Evolutionary conservation across 2,888 invertebrate genomes (phyloP), one percentile per base, ranked within the genome.

Genomic region (Dasysyrphus tricinctus): DNA sequence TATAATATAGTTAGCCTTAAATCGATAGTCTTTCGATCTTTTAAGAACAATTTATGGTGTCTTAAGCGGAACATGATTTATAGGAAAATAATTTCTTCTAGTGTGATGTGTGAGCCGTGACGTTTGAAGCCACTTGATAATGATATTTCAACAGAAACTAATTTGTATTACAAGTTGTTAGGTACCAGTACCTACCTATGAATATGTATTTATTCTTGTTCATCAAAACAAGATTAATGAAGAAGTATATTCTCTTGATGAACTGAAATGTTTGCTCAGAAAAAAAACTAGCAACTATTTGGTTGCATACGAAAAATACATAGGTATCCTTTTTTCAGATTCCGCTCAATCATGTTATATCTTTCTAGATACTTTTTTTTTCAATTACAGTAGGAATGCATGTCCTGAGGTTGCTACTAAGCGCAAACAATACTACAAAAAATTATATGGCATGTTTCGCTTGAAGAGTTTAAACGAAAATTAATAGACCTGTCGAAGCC

Each of bases 371-470:
- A 49, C 11, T 49, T 47, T 75, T 84, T 16, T 49, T 80, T 37
- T 34, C 73, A 78, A 85, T 85, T 85, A 80, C 85, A 24, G 81
- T 85, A 81, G 85, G 81, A 85, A 80, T 77, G 81, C 77, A 74
- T 80, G 80, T 85, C 81, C 81, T 84, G 51, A 69, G 73, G 77
- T 69, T 63, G 61, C 70, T 73, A 63, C 73, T 81, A 81, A 81
- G 51, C 85, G 51, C 85, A 85, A 85, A 85, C 85, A 85, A 85
- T 81, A 74, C 63, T 42, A 42, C 69, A 16, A 80, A 85, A 85
- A 39, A 69, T 81, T 73, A 63, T 24, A 3, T 56, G 56, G 49
- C 67, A 80, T 73, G 81, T 70, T 78, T 70, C 85, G 77, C 61
- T 75, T 74, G 73, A 81, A 67, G 61, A 73, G 61, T 74, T 85